Percentiles rank a stretch among this genome's conserved stretches.
Evolutionary conservation across 2,797 vertebrate species (phyloP).

Genomic region (Yasuhikotakia modesta): DNA sequence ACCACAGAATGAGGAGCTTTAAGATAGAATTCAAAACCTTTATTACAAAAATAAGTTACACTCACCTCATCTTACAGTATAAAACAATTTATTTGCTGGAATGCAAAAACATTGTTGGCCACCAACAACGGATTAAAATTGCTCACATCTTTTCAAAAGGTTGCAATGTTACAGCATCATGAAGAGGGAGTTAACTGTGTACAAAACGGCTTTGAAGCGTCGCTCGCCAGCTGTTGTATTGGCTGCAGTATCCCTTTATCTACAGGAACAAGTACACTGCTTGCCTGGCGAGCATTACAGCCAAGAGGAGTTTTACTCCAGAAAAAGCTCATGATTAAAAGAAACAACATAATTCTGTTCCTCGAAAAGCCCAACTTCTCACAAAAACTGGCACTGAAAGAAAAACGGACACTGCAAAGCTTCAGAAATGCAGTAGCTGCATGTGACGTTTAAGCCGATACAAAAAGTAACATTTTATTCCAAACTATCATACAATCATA

Average conservation of each 20-base stretch:
- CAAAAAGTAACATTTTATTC: slow-evolving; percentile 99
- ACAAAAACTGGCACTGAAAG: slow-evolving; percentile 66
- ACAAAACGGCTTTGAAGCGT: slow-evolving; percentile 90
- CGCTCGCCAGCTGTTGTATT: slow-evolving; percentile 81
- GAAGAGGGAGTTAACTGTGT: slow-evolving; percentile 99
- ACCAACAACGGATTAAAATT: slow-evolving; percentile 99
- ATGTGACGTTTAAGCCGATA: slow-evolving; percentile 97
- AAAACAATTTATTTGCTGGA: slow-evolving; percentile 99
- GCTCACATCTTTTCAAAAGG: slow-evolving; percentile 96
- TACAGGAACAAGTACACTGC: slow-evolving; percentile 69
- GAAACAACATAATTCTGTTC: background rate
- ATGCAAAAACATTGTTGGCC: slow-evolving; percentile 99
- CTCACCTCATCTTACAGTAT: slow-evolving; percentile 99
- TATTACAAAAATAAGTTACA: slow-evolving; percentile 99
- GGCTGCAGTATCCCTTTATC: slow-evolving; percentile 99
- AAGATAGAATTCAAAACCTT: slow-evolving; percentile 99
- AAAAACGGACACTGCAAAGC: slow-evolving; percentile 99
- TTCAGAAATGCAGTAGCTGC: slow-evolving; percentile 97
- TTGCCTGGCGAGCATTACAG: slow-evolving; percentile 43
- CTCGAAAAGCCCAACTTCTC: slow-evolving; percentile 67
- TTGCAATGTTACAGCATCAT: slow-evolving; percentile 86
- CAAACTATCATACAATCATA: slow-evolving; percentile 94
- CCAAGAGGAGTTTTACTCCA: background rate
- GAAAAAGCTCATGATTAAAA: slow-evolving; percentile 28
- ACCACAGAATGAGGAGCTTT: slow-evolving; percentile 76